These are phyloP conservation scores for Sebastes umbrosus DNA, from an alignment of 2,797 vertebrate species.

Conservation along the genomic window DNA sequence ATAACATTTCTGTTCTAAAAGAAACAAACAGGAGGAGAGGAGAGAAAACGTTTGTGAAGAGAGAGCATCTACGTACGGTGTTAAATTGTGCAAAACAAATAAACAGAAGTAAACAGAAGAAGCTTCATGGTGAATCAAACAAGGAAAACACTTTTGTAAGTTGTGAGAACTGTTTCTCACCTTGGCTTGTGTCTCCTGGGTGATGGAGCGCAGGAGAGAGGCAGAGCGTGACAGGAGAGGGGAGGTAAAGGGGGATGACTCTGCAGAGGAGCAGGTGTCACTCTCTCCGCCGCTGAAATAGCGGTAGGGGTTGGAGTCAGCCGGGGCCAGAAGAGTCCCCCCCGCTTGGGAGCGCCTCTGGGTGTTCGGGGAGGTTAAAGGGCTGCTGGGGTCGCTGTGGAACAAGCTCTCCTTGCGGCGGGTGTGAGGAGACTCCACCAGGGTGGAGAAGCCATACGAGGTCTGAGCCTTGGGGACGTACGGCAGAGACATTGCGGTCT, in stretches of 20 bases:
- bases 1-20: background rate
- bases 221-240: slow-evolving; percentile 94
- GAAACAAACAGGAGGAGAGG: background rate
- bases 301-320: slow-evolving; percentile 89
- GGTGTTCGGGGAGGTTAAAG: slow-evolving; percentile 87
- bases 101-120: background rate
- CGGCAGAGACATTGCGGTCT: slow-evolving; percentile 92
- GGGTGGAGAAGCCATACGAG: slow-evolving; percentile 93
- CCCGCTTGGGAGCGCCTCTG: slow-evolving; percentile 78
- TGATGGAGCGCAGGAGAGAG: slow-evolving; percentile 92
- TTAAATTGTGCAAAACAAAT: too few species aligned
- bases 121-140: background rate
- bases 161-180: slow-evolving; percentile 58
- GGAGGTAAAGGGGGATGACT: slow-evolving; percentile 94
- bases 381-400: slow-evolving; percentile 93
- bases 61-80: background rate
- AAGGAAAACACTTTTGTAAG: background rate
- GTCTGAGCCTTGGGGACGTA: slow-evolving; percentile 97
- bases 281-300: slow-evolving; percentile 96
- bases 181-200: slow-evolving; percentile 93
- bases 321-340: slow-evolving; percentile 80
- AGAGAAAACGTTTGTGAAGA: background rate
- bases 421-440: slow-evolving; percentile 95
- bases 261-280: slow-evolving; percentile 95
- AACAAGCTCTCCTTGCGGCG: slow-evolving; percentile 95